Percentiles rank a stretch among this genome's conserved stretches.
phyloP scores from a whole-genome alignment of 2,113 vertebrate genomes.

The Turdus rufiventris region DNA sequence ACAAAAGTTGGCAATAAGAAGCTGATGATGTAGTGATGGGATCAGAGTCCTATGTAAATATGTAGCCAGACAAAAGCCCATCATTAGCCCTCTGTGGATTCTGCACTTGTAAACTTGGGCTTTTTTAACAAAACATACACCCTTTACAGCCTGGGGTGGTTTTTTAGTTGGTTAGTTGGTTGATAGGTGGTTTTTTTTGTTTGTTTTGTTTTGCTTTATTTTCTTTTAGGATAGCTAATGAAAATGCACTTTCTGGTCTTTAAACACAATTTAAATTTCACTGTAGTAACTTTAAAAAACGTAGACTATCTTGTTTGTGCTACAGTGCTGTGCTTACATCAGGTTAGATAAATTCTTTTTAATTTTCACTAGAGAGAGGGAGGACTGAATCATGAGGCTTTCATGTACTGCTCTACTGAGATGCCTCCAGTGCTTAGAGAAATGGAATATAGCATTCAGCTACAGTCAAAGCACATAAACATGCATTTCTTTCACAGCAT shows the following conservation, averaged over 20 bases:
- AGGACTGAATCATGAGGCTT: neutral
- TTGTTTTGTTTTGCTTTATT: no score
- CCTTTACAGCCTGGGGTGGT: neutral
- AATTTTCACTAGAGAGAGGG: neutral
- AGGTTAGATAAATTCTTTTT: neutral
- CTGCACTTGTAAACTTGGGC: neutral
- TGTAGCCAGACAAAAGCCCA: neutral
- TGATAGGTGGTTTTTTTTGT: no score
- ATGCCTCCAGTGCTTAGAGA: neutral
- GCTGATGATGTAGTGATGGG: neutral
- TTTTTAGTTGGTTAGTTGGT: neutral
- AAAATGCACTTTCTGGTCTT: neutral
- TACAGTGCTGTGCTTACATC: neutral
- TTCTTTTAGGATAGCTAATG: neutral
- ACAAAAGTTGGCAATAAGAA: conserved; percentile 37
- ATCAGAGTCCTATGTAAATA: neutral
- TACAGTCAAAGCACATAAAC: neutral
- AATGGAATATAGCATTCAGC: neutral
- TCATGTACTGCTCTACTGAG: neutral
- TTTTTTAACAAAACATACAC: neutral
- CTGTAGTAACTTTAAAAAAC: neutral
- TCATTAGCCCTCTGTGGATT: neutral
- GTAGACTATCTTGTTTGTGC: neutral
- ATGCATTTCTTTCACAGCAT: neutral
- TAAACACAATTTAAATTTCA: neutral